A percentile compares a stretch with the other conserved stretches of the same genome.
Conservation (phyloP, 2,888 invertebrate genomes). For the Macaria notata region DNA sequence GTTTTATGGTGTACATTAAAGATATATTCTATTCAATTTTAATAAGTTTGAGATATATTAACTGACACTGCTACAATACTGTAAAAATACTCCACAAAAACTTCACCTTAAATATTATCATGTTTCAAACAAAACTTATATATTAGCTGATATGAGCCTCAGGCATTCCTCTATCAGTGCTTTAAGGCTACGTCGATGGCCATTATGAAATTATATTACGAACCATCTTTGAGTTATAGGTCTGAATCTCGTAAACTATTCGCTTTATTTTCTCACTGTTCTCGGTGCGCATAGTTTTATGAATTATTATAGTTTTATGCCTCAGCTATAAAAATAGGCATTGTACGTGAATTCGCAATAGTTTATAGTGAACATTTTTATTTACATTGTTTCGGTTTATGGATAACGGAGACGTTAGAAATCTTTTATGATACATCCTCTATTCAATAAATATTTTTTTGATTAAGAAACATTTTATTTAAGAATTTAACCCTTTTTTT, state of each 20-base stretch:
- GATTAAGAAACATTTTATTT: no score
- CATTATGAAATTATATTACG: slow-evolving; percentile 17
- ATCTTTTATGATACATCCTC: no score
- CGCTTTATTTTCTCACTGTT: slow-evolving; percentile 34
- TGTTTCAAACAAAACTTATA: neutral
- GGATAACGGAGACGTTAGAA: no score
- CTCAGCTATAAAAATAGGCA: slow-evolving; percentile 6
- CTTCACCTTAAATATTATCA: no score
- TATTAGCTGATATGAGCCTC: slow-evolving; percentile 1
- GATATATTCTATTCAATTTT: no score
- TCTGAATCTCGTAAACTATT: slow-evolving; percentile 32
- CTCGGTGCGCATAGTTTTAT: slow-evolving; percentile 31
- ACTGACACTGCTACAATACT: no score
- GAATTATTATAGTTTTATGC: slow-evolving; percentile 35
- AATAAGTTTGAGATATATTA: no score
- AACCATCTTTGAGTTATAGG: slow-evolving; percentile 14
- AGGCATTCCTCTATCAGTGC: slow-evolving; percentile 7
- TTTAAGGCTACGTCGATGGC: slow-evolving; percentile 1
- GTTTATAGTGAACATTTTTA: slow-evolving; percentile 12
- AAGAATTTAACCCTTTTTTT: no score
- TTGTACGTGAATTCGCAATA: slow-evolving; percentile 16
- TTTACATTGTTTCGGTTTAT: no score
- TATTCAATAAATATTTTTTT: no score
- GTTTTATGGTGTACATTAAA: no score
- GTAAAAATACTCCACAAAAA: no score